Base-by-base conservation (phyloP, 2,797 vertebrate genomes). In the Anableps anableps region DNA sequence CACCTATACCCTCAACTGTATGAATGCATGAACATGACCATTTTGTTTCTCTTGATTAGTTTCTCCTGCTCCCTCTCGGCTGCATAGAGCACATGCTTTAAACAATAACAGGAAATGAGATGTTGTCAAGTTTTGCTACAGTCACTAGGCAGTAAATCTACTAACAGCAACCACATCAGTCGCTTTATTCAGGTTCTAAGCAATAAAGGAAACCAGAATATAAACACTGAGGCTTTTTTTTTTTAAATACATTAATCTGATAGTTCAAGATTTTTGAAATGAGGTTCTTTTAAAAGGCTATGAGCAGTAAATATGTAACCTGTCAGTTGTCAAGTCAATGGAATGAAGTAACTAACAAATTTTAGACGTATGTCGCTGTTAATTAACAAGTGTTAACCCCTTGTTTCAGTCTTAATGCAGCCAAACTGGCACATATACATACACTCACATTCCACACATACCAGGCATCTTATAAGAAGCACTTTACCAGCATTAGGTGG, bases 21-120 rank as follows among this genome's bases (percentile, higher is more conserved):
- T 90, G 81, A 87, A 83, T 80, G 77, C 21, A 86, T 82, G 60
- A 89, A 83, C 38, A 78, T n/a, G 9, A 47, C 77, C 79, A 71
- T 68, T 74, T 77, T 48, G 60, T 82, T 74, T 74, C n/a, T 74
- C 77, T 79, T 74, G 78, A 81, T 80, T 82, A 74, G 72, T 78
- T 68, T 38, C 74, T 81, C 78, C 78, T 55, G 75, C 80, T 83
- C 84, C 80, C 86, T 73, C 91, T 80, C 83, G 78, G 83, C 87
- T 92, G 87, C 87, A 87, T 80, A 85, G 79, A 92, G 86, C 84
- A 88, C 75, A 82, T 86, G 87, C 88, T 81, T 85, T 78, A 68
- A 75, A 60, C 79, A 81, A 79, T 62, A 77, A 84, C 66, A 45
- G 82, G 34, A 88, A 38, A 80, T 79, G 66, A 85, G 74, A 86